Conservation (phyloP, 2,113 vertebrate species). For the Nesogale talazaci region DNA sequence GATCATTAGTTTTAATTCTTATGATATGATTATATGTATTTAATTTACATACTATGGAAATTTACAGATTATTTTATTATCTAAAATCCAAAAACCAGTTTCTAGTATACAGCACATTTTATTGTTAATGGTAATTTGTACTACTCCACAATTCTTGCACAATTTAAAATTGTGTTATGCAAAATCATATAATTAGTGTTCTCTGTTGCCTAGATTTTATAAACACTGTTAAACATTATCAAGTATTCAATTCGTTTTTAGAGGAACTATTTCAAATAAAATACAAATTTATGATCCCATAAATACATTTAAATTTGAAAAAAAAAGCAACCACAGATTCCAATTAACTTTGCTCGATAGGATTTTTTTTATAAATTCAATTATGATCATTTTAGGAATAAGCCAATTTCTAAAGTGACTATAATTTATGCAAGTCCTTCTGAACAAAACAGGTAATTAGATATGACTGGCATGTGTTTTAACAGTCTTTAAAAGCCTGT, state of each 20-base stretch:
- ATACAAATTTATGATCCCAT: neutral
- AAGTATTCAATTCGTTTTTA: neutral
- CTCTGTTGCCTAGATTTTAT: neutral
- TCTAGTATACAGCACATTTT: neutral
- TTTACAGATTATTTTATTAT: neutral
- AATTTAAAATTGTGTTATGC: neutral
- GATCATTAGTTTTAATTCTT: neutral
- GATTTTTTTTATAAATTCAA: neutral
- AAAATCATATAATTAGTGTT: neutral
- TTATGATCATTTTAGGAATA: neutral
- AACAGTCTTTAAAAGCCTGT: neutral
- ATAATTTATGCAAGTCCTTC: neutral
- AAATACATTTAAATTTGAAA: constrained; percentile 23
- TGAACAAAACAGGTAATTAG: neutral
- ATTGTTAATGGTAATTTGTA: neutral
- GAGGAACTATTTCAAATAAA: neutral
- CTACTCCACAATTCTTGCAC: neutral
- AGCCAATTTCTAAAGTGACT: neutral
- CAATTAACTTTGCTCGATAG: neutral
- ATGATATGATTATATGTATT: neutral
- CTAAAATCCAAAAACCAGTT: neutral
- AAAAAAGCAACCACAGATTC: neutral
- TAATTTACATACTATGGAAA: neutral
- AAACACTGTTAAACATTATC: neutral
- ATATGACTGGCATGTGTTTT: neutral